Conservation (phyloP, 2,797 vertebrate genomes). For the Sebastes variabilis region DNA sequence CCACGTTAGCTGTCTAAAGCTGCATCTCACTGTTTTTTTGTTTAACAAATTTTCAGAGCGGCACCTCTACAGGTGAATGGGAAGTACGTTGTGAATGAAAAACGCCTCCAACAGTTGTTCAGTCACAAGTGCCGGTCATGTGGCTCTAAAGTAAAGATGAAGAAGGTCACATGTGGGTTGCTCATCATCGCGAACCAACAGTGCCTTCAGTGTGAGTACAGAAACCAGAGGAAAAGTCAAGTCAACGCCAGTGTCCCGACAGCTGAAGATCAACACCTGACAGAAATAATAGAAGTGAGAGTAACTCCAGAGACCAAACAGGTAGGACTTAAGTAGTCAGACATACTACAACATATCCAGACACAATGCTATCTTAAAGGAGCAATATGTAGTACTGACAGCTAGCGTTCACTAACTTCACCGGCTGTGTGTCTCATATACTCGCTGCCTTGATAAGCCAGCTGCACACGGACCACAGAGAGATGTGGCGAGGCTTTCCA, state of each 20-base stretch:
- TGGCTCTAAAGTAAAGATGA: neutral
- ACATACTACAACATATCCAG: neutral
- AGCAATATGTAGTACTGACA: too few relatives aligned
- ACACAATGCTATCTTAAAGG: neutral
- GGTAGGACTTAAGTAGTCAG: neutral
- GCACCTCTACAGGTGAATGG: neutral
- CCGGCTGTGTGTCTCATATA: too few relatives aligned
- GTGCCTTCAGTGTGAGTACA: constrained; percentile 20
- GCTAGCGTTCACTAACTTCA: too few relatives aligned
- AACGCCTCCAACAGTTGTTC: constrained; percentile 6
- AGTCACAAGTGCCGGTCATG: constrained; percentile 13
- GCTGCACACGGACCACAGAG: too few relatives aligned
- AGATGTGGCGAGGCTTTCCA: too few relatives aligned
- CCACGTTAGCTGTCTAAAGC: neutral
- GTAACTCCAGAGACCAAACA: constrained; percentile 4
- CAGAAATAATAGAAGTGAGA: neutral
- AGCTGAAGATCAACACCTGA: neutral
- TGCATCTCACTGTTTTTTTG: neutral
- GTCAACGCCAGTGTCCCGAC: neutral
- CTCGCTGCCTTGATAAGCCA: too few relatives aligned
- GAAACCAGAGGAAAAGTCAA: constrained; percentile 18
- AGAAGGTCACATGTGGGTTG: constrained; percentile 5
- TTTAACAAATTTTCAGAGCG: neutral
- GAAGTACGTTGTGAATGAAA: constrained; percentile 15
- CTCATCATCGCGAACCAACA: constrained; percentile 9